Base-by-base conservation (phyloP, 2,888 invertebrate species). In the Sisyra nigra region DNA sequence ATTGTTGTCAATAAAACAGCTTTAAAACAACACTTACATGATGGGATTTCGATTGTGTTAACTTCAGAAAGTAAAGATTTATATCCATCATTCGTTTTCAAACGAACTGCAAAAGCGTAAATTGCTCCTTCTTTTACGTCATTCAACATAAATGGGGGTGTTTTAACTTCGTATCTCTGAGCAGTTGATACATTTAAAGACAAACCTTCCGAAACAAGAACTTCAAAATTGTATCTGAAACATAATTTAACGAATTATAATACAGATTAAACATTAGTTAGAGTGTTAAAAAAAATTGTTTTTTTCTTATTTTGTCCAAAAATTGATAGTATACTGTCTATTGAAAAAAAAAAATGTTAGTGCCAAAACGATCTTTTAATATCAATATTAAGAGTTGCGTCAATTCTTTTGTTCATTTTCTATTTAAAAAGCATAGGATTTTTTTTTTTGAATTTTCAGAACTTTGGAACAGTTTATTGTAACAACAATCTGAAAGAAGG, bases 41-140 rank as follows among this genome's bases (percentile, higher is more conserved):
- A 46, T 13, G 58, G 52, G 40, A 55, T 52, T 47, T 55, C 49
- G 19, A 58, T 55, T 43, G 63, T 64, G 5, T 68, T 63, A 6
- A 71, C 65, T 57, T 80, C 78, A 31, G 80, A 79, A 19, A 74
- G 54, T 14, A 68, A 57, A 46, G 81, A 80, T 47, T 57, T 67
- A 54, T 74, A 76, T 0, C 80, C 80, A 2, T 71, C 68, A 0
- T 65, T 57, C 0, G 77, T 73, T 42, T 71, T 65, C 0, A 74
- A 58, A 30, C 76, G 65, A 1, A 83, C 76, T 17, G 75, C 76
- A 47, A 81, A 77, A 1, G 71, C 67, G 52, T 75, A 81, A 49
- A 72, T 58, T 6, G 58, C 57, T 17, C 62, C 66, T 7, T 57
- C 54, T 33, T 72, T 67, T 1, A 68, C 66, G 50, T 67, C 65